These are phyloP conservation scores for Pygoscelis adeliae DNA, from an alignment of 2,113 vertebrate genomes.

Conservation along the genomic window DNA sequence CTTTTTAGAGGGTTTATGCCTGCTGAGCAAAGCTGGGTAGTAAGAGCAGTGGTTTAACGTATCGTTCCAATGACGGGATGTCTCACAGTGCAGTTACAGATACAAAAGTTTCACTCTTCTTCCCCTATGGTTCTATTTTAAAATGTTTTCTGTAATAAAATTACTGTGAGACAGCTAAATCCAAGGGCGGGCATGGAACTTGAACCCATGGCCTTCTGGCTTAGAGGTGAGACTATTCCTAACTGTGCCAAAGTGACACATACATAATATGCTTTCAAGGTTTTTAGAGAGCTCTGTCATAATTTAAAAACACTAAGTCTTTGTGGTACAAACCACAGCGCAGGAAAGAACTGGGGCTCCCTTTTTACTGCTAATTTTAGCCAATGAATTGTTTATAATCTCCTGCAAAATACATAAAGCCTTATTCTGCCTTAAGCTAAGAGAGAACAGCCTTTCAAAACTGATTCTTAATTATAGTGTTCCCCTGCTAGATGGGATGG, in stretches of 20 bases:
- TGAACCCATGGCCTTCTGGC: conserved; percentile 55
- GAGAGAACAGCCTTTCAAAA: conserved; percentile 38
- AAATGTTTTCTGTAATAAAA: conserved; percentile 29
- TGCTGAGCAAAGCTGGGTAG: neutral
- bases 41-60: neutral
- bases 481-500: conserved; percentile 36
- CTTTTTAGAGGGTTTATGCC: neutral
- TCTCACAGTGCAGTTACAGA: neutral
- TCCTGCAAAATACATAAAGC: conserved; percentile 38
- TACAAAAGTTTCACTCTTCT: neutral
- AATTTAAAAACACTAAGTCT: conserved; percentile 47
- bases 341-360: conserved; percentile 48
- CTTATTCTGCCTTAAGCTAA: conserved; percentile 37
- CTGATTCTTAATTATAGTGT: conserved; percentile 43
- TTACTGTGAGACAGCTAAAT: conserved; percentile 3
- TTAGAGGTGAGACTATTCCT: conserved; percentile 47
- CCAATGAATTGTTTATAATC: conserved; percentile 47
- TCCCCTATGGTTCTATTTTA: neutral
- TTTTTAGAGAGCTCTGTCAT: conserved; percentile 45
- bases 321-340: conserved; percentile 45
- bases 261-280: conserved; percentile 36
- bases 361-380: conserved; percentile 54
- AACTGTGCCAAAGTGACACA: conserved; percentile 42
- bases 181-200: conserved; percentile 32
- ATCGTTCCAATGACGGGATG: neutral